These are phyloP conservation scores for Manis javanica DNA, from an alignment of 2,797 vertebrate genomes.

Conservation along the genomic window DNA sequence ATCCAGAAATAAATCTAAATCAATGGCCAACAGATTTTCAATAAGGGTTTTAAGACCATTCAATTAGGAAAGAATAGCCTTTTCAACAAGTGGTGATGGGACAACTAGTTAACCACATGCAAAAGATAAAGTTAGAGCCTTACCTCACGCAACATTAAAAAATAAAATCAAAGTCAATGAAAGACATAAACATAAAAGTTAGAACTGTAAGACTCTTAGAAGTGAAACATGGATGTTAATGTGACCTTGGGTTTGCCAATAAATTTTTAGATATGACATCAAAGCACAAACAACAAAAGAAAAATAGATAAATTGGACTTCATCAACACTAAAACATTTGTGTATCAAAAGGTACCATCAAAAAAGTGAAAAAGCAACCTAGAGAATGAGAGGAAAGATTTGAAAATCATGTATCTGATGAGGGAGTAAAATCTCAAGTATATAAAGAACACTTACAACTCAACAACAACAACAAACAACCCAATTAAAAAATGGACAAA, in stretches of 20 bases:
- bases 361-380: background rate
- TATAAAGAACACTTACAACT: background rate
- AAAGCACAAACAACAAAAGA: background rate
- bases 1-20: background rate
- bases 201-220: background rate
- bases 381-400: background rate
- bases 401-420: background rate
- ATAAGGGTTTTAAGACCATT: background rate
- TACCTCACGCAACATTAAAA: background rate
- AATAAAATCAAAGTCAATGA: background rate
- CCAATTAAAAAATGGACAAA: background rate
- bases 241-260: background rate
- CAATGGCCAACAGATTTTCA: background rate
- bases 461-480: background rate
- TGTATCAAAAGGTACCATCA: background rate
- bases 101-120: background rate
- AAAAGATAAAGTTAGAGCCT: background rate
- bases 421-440: background rate
- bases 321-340: background rate
- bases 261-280: background rate
- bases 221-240: background rate
- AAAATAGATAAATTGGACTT: conserved; percentile 3
- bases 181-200: background rate
- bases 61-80: background rate
- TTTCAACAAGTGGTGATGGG: background rate